These are phyloP conservation scores for Antheraea pernyi DNA, from an alignment of 1,140 invertebrate genomes.

Conservation along the genomic window DNA sequence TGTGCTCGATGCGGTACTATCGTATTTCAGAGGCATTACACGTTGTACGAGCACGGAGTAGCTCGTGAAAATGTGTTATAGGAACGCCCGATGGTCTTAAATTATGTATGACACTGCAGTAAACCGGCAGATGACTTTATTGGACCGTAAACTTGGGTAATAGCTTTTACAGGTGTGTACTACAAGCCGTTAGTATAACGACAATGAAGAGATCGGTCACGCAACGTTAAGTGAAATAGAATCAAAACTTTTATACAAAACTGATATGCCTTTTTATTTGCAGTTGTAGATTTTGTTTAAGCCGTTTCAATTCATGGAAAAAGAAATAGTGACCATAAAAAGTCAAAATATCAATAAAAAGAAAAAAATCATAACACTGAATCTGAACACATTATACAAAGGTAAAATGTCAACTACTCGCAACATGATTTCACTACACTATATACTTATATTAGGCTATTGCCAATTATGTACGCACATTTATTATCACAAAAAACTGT, in stretches of 20 bases:
- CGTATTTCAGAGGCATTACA: slow-evolving; percentile 1
- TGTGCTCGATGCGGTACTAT: not conserved
- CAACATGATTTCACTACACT: not conserved
- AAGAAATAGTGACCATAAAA: too few species aligned
- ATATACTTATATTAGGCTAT: too few species aligned
- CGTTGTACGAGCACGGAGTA: not conserved
- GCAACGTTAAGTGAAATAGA: not conserved
- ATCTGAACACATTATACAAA: not conserved
- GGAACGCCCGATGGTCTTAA: slow-evolving; percentile 22
- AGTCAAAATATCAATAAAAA: too few species aligned
- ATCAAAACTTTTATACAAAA: not conserved
- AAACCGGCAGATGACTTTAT: slow-evolving; percentile 51
- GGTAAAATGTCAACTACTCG: not conserved
- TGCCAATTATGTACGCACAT: too few species aligned
- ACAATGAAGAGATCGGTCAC: not conserved
- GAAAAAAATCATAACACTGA: too few species aligned
- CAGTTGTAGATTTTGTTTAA: too few species aligned
- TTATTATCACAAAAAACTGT: too few species aligned
- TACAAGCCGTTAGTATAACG: slow-evolving; percentile 8
- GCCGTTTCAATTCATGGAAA: too few species aligned
- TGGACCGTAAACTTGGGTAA: slow-evolving; percentile 46
- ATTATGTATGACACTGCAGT: slow-evolving; percentile 58
- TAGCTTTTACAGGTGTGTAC: slow-evolving; percentile 42
- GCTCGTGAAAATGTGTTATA: slow-evolving; percentile 7
- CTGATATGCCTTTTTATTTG: too few species aligned